phyloP scores from a whole-genome alignment of 1,140 invertebrate species.

The Helicoverpa armigera region DNA sequence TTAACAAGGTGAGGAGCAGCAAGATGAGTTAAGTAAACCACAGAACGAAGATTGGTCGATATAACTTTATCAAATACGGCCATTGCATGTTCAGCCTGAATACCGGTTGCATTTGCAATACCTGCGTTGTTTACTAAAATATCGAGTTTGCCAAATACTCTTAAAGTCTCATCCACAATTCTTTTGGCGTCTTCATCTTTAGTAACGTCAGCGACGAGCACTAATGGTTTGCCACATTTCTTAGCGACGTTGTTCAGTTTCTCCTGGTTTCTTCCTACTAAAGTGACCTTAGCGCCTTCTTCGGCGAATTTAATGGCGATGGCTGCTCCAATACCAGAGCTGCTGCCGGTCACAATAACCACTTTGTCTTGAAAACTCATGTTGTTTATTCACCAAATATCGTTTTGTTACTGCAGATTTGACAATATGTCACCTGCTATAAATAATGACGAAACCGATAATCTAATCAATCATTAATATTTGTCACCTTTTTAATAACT shows the following conservation, averaged over 20 bases:
- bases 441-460: not conserved
- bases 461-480: too few relatives aligned
- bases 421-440: not conserved
- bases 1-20: slow-evolving; percentile 4
- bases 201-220: slow-evolving; percentile 88
- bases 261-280: slow-evolving; percentile 91
- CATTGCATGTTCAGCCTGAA: slow-evolving; percentile 72
- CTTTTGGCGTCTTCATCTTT: slow-evolving; percentile 88
- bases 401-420: slow-evolving; percentile 74
- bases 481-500: too few relatives aligned
- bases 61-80: slow-evolving; percentile 47
- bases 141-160: slow-evolving; percentile 88
- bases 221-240: slow-evolving; percentile 76
- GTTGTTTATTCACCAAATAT: slow-evolving; percentile 55
- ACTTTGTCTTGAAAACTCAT: slow-evolving; percentile 86
- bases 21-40: slow-evolving; percentile 89
- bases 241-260: slow-evolving; percentile 85
- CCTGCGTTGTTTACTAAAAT: slow-evolving; percentile 92
- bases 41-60: slow-evolving; percentile 88
- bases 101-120: slow-evolving; percentile 61
- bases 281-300: slow-evolving; percentile 89
- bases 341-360: slow-evolving; percentile 91
- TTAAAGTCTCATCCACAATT: slow-evolving; percentile 88
- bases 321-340: slow-evolving; percentile 94
- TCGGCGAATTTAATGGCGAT: slow-evolving; percentile 91